Conservation (phyloP, 1,140 invertebrate genomes). For the Drosophila teissieri region DNA sequence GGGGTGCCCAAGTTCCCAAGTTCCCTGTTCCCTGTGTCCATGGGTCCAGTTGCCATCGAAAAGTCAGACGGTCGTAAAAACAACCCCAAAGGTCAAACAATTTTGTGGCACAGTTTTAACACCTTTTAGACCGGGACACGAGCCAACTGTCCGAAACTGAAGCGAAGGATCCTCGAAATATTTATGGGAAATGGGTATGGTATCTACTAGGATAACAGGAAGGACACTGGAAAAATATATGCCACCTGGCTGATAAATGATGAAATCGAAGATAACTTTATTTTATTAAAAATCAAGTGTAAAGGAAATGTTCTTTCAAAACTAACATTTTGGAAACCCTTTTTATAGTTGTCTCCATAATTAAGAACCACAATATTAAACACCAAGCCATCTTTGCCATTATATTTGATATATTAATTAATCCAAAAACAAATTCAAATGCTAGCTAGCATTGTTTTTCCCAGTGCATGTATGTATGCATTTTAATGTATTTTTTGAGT, state of each 20-base stretch:
- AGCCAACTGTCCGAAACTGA: conserved; percentile 53
- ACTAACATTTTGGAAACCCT: no score
- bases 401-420: no score
- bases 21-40: no score
- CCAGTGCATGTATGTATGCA: conserved; percentile 47
- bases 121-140: conserved; percentile 66
- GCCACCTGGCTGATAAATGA: no score
- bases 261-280: no score
- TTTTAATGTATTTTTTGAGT: conserved; percentile 76
- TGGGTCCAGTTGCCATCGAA: conserved; percentile 23
- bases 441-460: not conserved
- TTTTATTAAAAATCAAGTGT: no score
- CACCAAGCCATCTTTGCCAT: no score
- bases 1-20: not conserved
- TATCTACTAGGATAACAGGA: not conserved
- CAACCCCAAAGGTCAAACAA: conserved; percentile 66
- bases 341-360: no score
- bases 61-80: conserved; percentile 51
- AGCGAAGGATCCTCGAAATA: conserved; percentile 44
- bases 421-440: no score
- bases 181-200: conserved; percentile 61
- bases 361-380: no score
- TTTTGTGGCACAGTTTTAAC: conserved; percentile 81
- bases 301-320: no score
- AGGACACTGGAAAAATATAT: not conserved